These are phyloP conservation scores for Epirrhoe alternata DNA, from an alignment of 2,888 invertebrate species.

Conservation along the genomic window DNA sequence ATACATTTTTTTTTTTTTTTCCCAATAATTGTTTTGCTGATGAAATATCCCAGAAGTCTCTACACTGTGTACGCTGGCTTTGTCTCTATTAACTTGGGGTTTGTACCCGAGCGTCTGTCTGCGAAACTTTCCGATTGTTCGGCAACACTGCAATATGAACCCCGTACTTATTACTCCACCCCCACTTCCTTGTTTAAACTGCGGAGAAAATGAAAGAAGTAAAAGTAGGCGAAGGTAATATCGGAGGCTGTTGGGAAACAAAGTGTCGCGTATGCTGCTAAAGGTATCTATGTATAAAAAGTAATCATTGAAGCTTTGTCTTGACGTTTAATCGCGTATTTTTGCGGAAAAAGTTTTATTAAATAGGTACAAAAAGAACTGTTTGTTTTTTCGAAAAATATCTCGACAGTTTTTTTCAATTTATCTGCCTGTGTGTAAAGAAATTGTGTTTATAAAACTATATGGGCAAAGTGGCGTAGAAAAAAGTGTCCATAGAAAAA, in stretches of 20 bases:
- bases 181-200: conserved; percentile 50
- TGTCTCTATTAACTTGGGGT: conserved; percentile 66
- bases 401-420: too few species aligned
- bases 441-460: too few species aligned
- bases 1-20: neutral
- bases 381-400: too few species aligned
- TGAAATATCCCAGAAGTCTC: conserved; percentile 35
- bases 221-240: conserved; percentile 37
- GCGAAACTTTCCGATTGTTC: conserved; percentile 65
- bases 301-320: neutral
- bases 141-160: conserved; percentile 53
- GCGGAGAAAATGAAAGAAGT: conserved; percentile 48
- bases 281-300: conserved; percentile 10
- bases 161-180: conserved; percentile 52
- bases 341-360: neutral
- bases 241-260: conserved; percentile 32
- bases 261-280: conserved; percentile 7
- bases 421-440: too few species aligned
- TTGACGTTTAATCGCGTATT: neutral
- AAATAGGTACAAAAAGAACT: too few species aligned
- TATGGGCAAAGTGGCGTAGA: too few species aligned
- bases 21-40: neutral
- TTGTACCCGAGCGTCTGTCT: conserved; percentile 62
- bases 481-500: too few species aligned
- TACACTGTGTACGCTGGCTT: conserved; percentile 46